Percentiles rank a stretch among this genome's conserved stretches.
Evolutionary conservation across 2,113 vertebrate genomes (phyloP).

Genomic region (Mystacornis crossleyi): DNA sequence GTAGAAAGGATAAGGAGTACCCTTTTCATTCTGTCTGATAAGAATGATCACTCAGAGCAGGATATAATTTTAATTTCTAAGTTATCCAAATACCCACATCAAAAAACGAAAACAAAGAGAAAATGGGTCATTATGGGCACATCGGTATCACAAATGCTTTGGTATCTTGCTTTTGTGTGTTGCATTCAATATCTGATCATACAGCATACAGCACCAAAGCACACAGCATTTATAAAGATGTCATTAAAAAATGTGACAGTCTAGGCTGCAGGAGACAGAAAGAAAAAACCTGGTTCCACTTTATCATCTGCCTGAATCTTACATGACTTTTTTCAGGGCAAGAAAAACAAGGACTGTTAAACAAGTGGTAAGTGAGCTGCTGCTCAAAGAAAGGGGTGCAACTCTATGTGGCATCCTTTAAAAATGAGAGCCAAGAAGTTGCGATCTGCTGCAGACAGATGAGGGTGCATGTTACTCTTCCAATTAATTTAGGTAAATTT

Average conservation of each 20-base stretch:
- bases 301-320: background rate
- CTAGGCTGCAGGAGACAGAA: background rate
- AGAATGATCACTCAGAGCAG: background rate
- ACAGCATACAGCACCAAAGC: background rate
- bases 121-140: background rate
- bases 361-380: background rate
- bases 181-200: background rate
- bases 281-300: background rate
- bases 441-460: background rate
- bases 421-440: background rate
- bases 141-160: background rate
- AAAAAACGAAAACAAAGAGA: background rate
- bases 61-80: background rate
- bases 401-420: background rate
- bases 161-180: background rate
- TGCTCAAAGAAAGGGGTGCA: background rate
- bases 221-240: background rate
- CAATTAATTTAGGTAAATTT: conserved; percentile 6
- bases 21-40: conserved; percentile 3
- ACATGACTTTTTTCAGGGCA: background rate
- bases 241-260: background rate
- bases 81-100: background rate
- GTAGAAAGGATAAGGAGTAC: background rate
- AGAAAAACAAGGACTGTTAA: background rate
- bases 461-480: background rate